Conservation (phyloP, 2,888 invertebrate genomes). For the Parthenolecanium corni region DNA sequence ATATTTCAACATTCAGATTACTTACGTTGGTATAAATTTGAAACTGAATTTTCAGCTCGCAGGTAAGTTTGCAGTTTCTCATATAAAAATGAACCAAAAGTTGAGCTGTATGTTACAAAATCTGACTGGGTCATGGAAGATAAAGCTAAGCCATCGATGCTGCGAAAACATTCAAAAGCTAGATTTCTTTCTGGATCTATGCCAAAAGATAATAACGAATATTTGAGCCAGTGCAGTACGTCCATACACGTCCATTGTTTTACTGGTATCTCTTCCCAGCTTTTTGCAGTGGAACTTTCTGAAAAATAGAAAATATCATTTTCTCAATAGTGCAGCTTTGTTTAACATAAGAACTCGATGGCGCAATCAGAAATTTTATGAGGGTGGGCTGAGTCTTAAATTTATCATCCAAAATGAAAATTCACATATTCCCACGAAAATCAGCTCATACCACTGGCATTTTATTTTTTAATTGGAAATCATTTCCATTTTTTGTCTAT, state of each 20-base stretch:
- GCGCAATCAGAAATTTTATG: too few species aligned
- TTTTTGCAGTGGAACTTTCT: conserved; percentile 18
- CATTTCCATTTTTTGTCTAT: too few species aligned
- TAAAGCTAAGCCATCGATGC: conserved; percentile 22
- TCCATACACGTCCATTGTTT: conserved; percentile 26
- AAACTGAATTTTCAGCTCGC: conserved; percentile 18
- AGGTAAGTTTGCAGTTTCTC: conserved; percentile 21
- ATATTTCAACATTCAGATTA: too few species aligned
- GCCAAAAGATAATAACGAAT: conserved; percentile 16
- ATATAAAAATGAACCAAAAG: conserved; percentile 20
- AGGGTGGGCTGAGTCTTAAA: background rate
- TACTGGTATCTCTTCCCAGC: conserved; percentile 25
- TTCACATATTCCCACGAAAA: too few species aligned
- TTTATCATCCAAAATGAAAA: background rate
- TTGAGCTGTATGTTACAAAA: conserved; percentile 21
- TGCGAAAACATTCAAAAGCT: conserved; percentile 12
- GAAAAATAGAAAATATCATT: background rate
- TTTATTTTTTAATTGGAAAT: too few species aligned
- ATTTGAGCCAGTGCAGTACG: conserved; percentile 23
- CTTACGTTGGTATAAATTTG: conserved; percentile 27
- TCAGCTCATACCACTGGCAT: too few species aligned
- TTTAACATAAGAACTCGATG: too few species aligned
- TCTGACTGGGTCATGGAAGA: conserved; percentile 28
- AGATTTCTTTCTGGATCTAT: conserved; percentile 16
- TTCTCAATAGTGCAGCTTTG: background rate